phyloP scores from a whole-genome alignment of 2,888 invertebrate genomes.

The Stenchaetothrips biformis region DNA sequence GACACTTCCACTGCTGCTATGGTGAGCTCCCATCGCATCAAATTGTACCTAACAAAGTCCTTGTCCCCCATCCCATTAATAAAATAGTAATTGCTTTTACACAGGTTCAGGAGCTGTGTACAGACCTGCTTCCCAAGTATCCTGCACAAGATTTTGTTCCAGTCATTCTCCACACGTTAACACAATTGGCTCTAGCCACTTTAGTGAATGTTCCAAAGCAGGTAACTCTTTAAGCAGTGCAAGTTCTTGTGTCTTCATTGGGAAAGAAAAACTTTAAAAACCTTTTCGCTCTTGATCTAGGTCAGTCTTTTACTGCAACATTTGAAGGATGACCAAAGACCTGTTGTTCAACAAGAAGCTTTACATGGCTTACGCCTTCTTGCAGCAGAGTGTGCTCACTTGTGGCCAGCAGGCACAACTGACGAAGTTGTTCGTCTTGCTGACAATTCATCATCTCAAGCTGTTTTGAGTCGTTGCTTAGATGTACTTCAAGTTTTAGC shows the following conservation, averaged over 20 bases:
- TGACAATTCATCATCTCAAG: conserved; percentile 35
- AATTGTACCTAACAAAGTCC: background rate
- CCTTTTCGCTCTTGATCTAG: conserved; percentile 30
- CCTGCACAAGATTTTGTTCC: conserved; percentile 74
- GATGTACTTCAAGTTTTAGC: conserved; percentile 56
- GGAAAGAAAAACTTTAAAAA: background rate
- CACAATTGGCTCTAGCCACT: conserved; percentile 81
- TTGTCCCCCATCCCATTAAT: conserved; percentile 25
- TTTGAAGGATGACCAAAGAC: conserved; percentile 63
- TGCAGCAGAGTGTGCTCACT: conserved; percentile 68
- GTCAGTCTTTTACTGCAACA: conserved; percentile 59
- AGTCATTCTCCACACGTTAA: conserved; percentile 79
- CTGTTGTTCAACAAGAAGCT: conserved; percentile 62
- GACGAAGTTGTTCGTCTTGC: conserved; percentile 46
- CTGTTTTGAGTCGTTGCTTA: conserved; percentile 44
- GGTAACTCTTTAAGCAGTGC: conserved; percentile 47
- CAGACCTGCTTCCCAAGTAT: conserved; percentile 68
- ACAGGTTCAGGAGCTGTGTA: conserved; percentile 68
- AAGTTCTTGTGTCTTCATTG: background rate
- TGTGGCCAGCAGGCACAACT: conserved; percentile 64
- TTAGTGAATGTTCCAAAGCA: conserved; percentile 88
- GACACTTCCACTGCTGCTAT: conserved; percentile 68
- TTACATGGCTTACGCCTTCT: conserved; percentile 63
- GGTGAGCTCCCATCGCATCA: conserved; percentile 45
- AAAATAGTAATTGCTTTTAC: conserved; percentile 15